Percentiles rank a stretch among this genome's conserved stretches.
These are phyloP conservation scores for Leptopilina drosophilae DNA, from an alignment of 2,888 invertebrate genomes.

Conservation along the genomic window DNA sequence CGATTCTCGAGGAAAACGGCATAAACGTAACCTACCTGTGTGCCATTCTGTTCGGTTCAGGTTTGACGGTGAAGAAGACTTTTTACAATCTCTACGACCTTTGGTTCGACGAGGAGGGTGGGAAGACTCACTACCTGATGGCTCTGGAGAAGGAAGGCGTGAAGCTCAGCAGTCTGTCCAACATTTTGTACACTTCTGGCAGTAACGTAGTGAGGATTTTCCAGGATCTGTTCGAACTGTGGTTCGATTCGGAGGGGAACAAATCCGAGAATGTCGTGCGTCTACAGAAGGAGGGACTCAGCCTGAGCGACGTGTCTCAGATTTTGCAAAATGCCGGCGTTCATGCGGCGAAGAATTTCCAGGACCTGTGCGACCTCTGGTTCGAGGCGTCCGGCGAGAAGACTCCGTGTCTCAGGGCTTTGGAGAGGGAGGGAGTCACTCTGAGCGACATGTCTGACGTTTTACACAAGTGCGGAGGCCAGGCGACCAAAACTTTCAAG, in stretches of 20 bases:
- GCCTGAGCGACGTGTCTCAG: neutral
- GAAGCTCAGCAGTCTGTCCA: neutral
- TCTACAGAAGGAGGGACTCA: neutral
- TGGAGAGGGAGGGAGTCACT: conserved; percentile 55
- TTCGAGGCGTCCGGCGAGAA: conserved; percentile 60
- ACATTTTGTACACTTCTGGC: neutral
- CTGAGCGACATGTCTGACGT: conserved; percentile 59
- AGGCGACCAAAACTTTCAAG: neutral
- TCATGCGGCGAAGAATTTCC: conserved; percentile 53
- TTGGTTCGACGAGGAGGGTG: neutral
- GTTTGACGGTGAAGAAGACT: neutral
- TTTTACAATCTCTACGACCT: neutral
- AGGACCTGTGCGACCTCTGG: conserved; percentile 54
- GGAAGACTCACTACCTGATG: neutral
- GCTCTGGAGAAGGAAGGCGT: neutral
- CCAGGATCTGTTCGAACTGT: neutral
- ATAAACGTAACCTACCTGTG: neutral
- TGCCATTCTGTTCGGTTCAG: neutral
- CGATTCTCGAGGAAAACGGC: neutral
- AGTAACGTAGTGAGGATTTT: neutral
- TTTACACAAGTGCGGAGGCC: conserved; percentile 25
- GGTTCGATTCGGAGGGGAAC: neutral
- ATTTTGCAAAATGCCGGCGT: neutral
- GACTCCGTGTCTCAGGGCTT: conserved; percentile 41
- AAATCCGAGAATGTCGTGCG: neutral